Base-by-base conservation (phyloP, 1,140 invertebrate genomes). In the Cherax quadricarinatus region DNA sequence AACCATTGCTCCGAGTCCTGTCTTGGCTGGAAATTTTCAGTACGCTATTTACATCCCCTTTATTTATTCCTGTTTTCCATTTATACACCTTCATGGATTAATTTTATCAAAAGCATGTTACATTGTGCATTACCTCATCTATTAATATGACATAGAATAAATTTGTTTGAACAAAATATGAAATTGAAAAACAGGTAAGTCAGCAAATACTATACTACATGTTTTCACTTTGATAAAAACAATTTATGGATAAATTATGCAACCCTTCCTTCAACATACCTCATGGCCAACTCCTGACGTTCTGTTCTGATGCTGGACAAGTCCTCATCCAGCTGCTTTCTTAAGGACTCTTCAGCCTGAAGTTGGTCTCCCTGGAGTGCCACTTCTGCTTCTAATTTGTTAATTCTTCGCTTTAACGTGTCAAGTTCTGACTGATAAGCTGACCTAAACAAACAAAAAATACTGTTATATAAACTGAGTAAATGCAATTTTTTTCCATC, bases 241-340 rank as follows among this genome's bases (percentile, higher is more conserved):
- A 12, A 51, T 5, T 3, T 41, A 24, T 66, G 62, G 1, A 18
- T 66, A 5, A 66, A 21, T 66, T 18, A 66, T 66, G 21, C 18
- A 66, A 21, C 14, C 9, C 14, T 66, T 4, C 10, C 24, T 41
- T 49, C 12, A 24, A 66, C 83, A 53, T 78, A 89, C 88, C 88
- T 89, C 41, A 24, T 49, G 5, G 88, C 88, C 81, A 89, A 18
- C 21, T 89, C 88, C 49, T 89, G 88, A n/a, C 81, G 30, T 30
- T 89, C 88, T 41, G 48, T 51, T 57, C 88, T 57, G 18, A 84
- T 53, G 12, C n/a, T 75, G 3, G 62, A 66, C 41, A 89, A 53
- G 49, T 89, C 88, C 7, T 83, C 48, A 53, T 89, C 88, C 66
- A 89, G 48, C 66, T 78, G 88, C 21, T 66, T 75, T n/a, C 88